A percentile compares a stretch with the other conserved stretches of the same genome.
phyloP scores from a whole-genome alignment of 64 coral and sea anemone species.

The Actinia equina region DNA sequence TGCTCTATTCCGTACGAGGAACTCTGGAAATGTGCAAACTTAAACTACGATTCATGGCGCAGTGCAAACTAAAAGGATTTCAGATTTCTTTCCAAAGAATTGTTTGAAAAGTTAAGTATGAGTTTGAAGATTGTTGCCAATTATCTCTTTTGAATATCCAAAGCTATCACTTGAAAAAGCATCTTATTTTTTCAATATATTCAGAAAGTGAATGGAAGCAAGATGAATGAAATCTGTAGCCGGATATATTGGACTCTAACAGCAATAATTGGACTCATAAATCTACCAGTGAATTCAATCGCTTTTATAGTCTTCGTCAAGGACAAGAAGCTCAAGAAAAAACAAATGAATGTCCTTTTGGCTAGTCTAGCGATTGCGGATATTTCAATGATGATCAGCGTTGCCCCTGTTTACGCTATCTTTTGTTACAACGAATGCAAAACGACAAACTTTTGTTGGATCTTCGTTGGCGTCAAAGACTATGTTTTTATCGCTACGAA shows the following conservation, averaged over 20 bases:
- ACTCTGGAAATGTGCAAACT: too few relatives aligned
- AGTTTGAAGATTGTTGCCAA: too few relatives aligned
- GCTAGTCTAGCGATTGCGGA: conserved; percentile 47
- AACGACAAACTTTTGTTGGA: conserved; percentile 37
- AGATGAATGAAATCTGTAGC: not conserved
- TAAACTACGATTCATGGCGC: too few relatives aligned
- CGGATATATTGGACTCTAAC: conserved; percentile 37
- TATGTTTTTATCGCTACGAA: conserved; percentile 39
- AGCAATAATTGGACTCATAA: conserved; percentile 22
- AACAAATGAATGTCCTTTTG: conserved; percentile 64
- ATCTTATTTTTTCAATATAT: not conserved
- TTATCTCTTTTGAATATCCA: too few relatives aligned
- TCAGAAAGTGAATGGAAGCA: not conserved
- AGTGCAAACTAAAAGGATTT: too few relatives aligned
- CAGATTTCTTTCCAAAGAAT: too few relatives aligned
- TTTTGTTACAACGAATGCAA: conserved; percentile 34
- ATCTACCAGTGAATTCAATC: conserved; percentile 48
- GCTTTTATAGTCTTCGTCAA: conserved; percentile 40
- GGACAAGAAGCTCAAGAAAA: conserved; percentile 30
- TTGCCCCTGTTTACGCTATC: conserved; percentile 56
- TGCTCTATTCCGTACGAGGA: too few relatives aligned
- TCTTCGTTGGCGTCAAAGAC: conserved; percentile 49
- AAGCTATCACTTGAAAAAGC: too few relatives aligned
- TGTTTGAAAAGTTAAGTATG: too few relatives aligned
- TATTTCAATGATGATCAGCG: conserved; percentile 45